Evolutionary conservation across 2,113 vertebrate genomes (phyloP), one percentile per base, ranked within the genome.

Genomic region (Podarcis raffonei): DNA sequence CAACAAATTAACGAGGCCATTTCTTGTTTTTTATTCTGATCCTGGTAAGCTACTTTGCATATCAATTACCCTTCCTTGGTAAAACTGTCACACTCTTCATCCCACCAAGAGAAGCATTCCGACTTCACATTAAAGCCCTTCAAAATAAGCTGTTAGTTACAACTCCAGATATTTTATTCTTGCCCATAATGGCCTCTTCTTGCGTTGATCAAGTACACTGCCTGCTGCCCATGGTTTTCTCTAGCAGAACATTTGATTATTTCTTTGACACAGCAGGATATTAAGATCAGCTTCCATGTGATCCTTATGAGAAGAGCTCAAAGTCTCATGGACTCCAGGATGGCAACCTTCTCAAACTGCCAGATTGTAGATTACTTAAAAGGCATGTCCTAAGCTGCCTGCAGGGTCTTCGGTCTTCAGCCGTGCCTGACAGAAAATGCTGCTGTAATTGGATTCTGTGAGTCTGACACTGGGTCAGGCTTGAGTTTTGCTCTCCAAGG

Each of bases 391-490:
- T 83, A 35, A 68, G 18, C 22, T 83, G 72, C 81, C 72, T 65
- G 59, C 59, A 32, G 69, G 71, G 72, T 88, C 85, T 79, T 78
- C 84, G 35, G 75, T 68, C 72, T 83, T 88, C 81, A 77, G 37
- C 72, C 37, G n/a, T 83, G 81, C 59, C 12, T 83, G 81, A 77
- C 81, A 35, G 59, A 88, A 37, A 37, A 83, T 68, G 59, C 72
- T 66, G 81, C 72, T 77, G n/a, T 88, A 83, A 88, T 69, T 88
- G 81, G 87, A 88, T 88, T 68, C 74, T 83, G 81, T 88, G 59
- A 83, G 20, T 30, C 3, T 77, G 87, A 83, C 74, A 83, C 37
- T 35, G 62, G 72, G 59, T 88, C 81, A 88, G 59, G n/a, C 81
- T 88, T 83, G 59, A 77, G 39, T 68, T 83, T 88, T 83, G 35